Evolutionary conservation across 2,113 vertebrate genomes (phyloP), one percentile per base, ranked within the genome.

Genomic region (Bujurquina vittata): DNA sequence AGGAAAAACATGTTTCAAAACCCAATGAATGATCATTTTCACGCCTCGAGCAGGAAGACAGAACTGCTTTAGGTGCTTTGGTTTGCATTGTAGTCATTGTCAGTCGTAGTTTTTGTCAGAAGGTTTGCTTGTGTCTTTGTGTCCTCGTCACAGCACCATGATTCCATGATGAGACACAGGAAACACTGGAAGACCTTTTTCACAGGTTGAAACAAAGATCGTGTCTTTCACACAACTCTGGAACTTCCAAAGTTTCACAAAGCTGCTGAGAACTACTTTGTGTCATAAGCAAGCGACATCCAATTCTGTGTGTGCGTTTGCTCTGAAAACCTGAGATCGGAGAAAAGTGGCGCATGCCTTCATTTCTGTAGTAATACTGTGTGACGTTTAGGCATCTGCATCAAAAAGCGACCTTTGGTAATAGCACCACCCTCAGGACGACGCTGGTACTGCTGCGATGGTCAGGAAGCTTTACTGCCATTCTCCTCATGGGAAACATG

Each of bases 351-450:
- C 18, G 18, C 26, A 67, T 67, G 40, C 15, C 15, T 49, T 17
- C 4, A 49, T 17, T 17, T 49, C 46, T 17, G 17, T 49, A 49
- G 3, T 0, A 0, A 26, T 26, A 26, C 17, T 3, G 23, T 4
- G 22, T 49, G 37, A 18, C 29, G 40, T 49, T 22, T 7, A 3
- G 29, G 26, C 43, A 31, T 11, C 23, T 29, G 29, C 18, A 29
- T 69, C 43, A 52, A 31, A 52, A 49, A 72, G 43, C 31, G 17
- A 72, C 43, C 65, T 72, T 20, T 72, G 20, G 17, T 72, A 31
- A 52, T 52, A 72, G 65, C 65, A 52, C 65, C 26, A 72, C 23
- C 65, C 10, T 72, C 65, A 72, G 65, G 65, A 72, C 43, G n/a
- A 72, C 52, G 23, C 52, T 52, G 17, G 26, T 31, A 31, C 1